Base-by-base conservation (phyloP, 2,888 invertebrate species). In the Melipona beecheii region DNA sequence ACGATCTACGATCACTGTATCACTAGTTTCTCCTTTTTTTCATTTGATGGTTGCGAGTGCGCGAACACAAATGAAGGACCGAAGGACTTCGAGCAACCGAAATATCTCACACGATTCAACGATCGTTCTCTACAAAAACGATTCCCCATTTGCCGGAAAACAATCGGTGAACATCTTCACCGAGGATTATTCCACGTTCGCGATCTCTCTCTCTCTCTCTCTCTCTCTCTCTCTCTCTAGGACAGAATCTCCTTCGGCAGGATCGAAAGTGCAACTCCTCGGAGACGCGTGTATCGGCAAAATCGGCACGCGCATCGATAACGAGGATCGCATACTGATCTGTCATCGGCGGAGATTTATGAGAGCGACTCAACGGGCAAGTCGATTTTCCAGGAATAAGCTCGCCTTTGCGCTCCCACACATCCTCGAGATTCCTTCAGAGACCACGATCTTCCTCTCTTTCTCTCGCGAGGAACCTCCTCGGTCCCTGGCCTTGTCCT, bases 341-440 rank as follows among this genome's bases (percentile, higher is more conserved):
- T 85, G 84, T 76, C 84, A 84, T 85, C 80, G 76, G 74, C 19
- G n/a, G n/a, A 84, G 85, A 85, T 85, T 84, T 80, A 84, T 83
- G 62, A 70, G 65, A 79, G 62, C 21, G 58, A 64, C 69, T 43
- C 74, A 62, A 69, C 75, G 70, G 78, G 80, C 79, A 74, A 70
- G 79, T 43, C 66, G 84, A 76, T 83, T 78, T 89, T 89, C 89
- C 84, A 65, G 64, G 89, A 89, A 89, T 58, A 75, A 78, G 86
- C 56, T 73, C 78, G 75, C 56, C 24, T 50, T 52, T 19, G 31
- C 66, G 62, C 49, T 60, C 52, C 27, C 81, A 52, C 75, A 54
- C 64, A 52, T 27, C 27, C 70, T n/a, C n/a, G n/a, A n/a, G 71
- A 43, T n/a, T n/a, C n/a, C 54, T 43, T 43, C 56, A 19, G 36